A percentile compares a stretch with the other conserved stretches of the same genome.
phyloP scores from a whole-genome alignment of 2,888 invertebrate genomes.

The Criorhina ranunculi region DNA sequence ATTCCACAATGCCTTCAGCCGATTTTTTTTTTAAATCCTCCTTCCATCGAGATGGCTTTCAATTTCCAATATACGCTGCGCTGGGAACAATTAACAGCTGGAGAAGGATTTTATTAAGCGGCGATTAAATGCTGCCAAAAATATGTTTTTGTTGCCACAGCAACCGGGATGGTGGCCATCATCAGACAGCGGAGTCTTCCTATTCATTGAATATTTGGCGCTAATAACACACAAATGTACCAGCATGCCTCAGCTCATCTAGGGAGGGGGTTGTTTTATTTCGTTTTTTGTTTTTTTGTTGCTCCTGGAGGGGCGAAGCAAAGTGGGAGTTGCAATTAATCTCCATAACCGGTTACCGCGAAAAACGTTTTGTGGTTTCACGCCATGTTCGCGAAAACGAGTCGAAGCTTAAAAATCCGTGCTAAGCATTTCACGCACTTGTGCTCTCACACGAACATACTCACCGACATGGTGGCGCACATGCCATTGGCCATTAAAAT shows the following conservation, averaged over 20 bases:
- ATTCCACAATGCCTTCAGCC: too few species aligned
- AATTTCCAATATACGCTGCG: conserved; percentile 40
- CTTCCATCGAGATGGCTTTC: conserved; percentile 4
- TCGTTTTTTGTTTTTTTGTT: conserved; percentile 33
- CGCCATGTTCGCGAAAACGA: conserved; percentile 72
- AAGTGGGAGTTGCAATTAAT: conserved; percentile 68
- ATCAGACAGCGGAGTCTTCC: conserved; percentile 39
- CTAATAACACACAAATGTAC: conserved; percentile 67
- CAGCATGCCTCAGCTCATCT: conserved; percentile 19
- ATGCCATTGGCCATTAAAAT: conserved; percentile 69
- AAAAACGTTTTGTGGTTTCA: conserved; percentile 77
- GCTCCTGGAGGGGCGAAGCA: too few species aligned
- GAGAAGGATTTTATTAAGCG: conserved; percentile 51
- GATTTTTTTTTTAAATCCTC: conserved; percentile 11
- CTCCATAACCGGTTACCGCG: conserved; percentile 76
- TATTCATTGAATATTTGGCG: conserved; percentile 56
- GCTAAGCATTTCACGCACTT: conserved; percentile 76
- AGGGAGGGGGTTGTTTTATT: background rate
- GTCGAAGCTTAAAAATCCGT: conserved; percentile 68
- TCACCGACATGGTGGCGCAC: conserved; percentile 58
- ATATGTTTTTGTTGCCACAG: conserved; percentile 69
- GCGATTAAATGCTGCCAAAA: conserved; percentile 73
- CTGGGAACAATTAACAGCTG: conserved; percentile 59
- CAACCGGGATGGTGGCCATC: conserved; percentile 39
- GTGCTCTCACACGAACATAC: conserved; percentile 63